Base-by-base conservation (phyloP, 1,140 invertebrate genomes). In the Littorina saxatilis region DNA sequence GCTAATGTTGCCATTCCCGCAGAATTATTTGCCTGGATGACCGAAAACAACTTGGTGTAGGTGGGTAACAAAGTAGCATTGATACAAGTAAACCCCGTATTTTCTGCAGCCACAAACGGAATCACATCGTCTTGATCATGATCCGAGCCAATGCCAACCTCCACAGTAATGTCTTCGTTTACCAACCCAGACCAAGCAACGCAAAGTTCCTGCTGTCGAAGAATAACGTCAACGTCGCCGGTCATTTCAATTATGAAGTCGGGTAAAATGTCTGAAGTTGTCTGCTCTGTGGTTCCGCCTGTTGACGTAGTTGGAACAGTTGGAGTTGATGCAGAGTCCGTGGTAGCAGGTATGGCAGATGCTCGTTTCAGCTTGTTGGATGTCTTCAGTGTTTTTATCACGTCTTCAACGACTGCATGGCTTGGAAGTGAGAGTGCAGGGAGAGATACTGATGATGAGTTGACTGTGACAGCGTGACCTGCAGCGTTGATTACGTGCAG, bases 151-250 rank as follows among this genome's bases (percentile, higher is more conserved):
- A 88, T 13, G 29, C 84, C 87, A 32, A 84, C 55, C 50, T 84
- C 40, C 58, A 84, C 55, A 20, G 40, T n/a, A 2, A 88, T 43
- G 32, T 84, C 66, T 73, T 83, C 76, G 52, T 84, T 82, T 39
- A 35, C 15, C 70, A 88, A 85, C 27, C 83, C 87, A 15, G 63
- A 47, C 84, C 84, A 87, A 0, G 55, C n/a, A 17, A 73, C 79
- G 79, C 85, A 88, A 9, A 84, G 35, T 17, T 37, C 47, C 11
- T 78, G 61, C 17, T 58, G n/a, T 17, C 66, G n/a, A 17, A 82
- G 39, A 23, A 66, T 9, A 50, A 79, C 52, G n/a, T 82, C 80
- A n/a, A 82, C 55, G 58, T 87, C 72, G 40, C 72, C 23, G 4
- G 40, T 23, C 1, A 40, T 9, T n/a, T 43, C 58, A 29, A 23